These are phyloP conservation scores for Enteromius afrohamiltoni DNA, from an alignment of 2,797 vertebrate species.

Conservation along the genomic window DNA sequence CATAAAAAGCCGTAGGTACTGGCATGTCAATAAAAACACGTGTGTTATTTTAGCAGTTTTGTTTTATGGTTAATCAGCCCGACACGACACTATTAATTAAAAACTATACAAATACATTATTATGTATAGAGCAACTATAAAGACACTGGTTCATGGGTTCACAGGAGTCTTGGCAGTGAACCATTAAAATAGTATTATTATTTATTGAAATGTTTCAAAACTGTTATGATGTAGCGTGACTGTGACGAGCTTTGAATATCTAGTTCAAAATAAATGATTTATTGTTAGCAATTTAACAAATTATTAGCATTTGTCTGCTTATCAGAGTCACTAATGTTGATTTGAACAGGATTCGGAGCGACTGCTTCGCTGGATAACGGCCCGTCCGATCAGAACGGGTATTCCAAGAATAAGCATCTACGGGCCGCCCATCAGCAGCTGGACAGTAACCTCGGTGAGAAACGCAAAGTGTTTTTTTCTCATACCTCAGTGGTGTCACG, in stretches of 20 bases:
- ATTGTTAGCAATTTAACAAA: too few relatives aligned
- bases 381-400: conserved; percentile 75
- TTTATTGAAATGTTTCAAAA: background rate
- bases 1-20: background rate
- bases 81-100: background rate
- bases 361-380: conserved; percentile 62
- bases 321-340: conserved; percentile 2
- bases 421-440: conserved; percentile 87
- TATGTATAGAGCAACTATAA: background rate
- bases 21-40: background rate
- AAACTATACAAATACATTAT: background rate
- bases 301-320: background rate
- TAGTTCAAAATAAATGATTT: background rate
- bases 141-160: background rate
- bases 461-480: background rate
- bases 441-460: conserved; percentile 90
- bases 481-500: too few relatives aligned
- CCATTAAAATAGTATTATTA: background rate
- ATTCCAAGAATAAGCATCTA: conserved; percentile 84
- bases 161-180: background rate
- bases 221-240: background rate
- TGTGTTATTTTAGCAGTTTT: background rate
- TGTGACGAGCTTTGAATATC: background rate
- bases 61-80: background rate
- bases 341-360: conserved; percentile 76